Conservation (phyloP, 92 coral and sea anemone genomes). For the Chrysogorgia sp. region DNA sequence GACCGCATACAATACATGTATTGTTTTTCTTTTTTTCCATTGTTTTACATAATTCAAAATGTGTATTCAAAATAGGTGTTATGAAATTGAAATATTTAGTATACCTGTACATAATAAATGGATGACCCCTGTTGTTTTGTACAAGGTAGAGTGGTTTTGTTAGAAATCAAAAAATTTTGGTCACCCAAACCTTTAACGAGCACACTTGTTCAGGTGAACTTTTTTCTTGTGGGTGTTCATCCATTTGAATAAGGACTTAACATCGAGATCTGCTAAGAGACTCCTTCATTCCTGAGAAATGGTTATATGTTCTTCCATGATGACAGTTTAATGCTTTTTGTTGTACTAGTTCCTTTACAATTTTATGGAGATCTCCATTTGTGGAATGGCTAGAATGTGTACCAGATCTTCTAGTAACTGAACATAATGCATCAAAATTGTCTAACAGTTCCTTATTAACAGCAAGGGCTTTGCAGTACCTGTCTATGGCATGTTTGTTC, state of each 20-base stretch:
- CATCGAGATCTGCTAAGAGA: slow-evolving; percentile 8
- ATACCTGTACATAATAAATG: too few species aligned
- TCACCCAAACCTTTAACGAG: too few species aligned
- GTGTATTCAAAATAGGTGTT: too few species aligned
- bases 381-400: slow-evolving; percentile 14
- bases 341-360: slow-evolving; percentile 14
- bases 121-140: too few species aligned
- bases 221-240: slow-evolving; percentile 6
- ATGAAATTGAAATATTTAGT: too few species aligned
- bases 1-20: too few species aligned
- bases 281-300: slow-evolving; percentile 19
- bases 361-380: background rate
- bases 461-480: slow-evolving; percentile 15
- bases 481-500: slow-evolving; percentile 7
- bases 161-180: too few species aligned
- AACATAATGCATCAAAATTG: slow-evolving; percentile 20
- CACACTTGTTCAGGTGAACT: slow-evolving; percentile 17
- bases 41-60: too few species aligned
- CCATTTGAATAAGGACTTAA: slow-evolving; percentile 16
- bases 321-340: background rate
- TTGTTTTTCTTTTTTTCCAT: too few species aligned
- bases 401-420: slow-evolving; percentile 18
- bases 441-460: slow-evolving; percentile 10
- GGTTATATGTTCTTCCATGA: slow-evolving; percentile 1
- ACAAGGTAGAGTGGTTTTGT: too few species aligned